Conservation (phyloP, 2,888 invertebrate genomes). For the Agrotis clavis region DNA sequence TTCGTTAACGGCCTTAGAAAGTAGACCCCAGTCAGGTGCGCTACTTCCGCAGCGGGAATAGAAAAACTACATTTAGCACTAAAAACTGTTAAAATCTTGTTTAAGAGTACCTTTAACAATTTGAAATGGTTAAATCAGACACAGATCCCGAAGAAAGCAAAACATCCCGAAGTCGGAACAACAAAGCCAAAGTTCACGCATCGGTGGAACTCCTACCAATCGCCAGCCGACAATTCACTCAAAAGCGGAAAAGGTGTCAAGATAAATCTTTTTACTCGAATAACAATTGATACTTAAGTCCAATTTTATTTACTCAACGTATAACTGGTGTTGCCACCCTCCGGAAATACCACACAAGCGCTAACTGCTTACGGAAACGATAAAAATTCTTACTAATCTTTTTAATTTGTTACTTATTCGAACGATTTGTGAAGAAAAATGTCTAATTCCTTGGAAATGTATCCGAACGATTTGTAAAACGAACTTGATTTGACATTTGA, state of each 20-base stretch:
- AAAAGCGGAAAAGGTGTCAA: conserved; percentile 56
- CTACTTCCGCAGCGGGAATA: too few species aligned
- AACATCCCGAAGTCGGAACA: neutral
- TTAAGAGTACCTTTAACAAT: too few species aligned
- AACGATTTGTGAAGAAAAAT: conserved; percentile 68
- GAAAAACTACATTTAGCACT: too few species aligned
- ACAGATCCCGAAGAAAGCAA: neutral
- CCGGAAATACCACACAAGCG: conserved; percentile 72
- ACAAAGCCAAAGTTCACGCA: conserved; percentile 24
- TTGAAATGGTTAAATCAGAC: too few species aligned
- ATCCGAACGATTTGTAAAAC: conserved; percentile 53
- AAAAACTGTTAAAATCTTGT: too few species aligned
- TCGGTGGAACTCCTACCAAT: conserved; percentile 26
- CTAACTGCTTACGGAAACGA: conserved; percentile 78
- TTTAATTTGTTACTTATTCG: conserved; percentile 70
- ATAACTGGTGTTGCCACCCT: conserved; percentile 59
- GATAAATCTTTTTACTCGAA: conserved; percentile 57
- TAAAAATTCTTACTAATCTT: conserved; percentile 79
- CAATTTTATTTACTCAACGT: conserved; percentile 55
- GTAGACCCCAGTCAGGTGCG: too few species aligned
- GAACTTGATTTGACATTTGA: conserved; percentile 62
- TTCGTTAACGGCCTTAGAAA: too few species aligned
- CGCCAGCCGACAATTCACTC: conserved; percentile 28
- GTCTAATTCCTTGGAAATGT: conserved; percentile 50
- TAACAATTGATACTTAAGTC: conserved; percentile 60